Evolutionary conservation across 2,888 invertebrate genomes (phyloP), one percentile per base, ranked within the genome.

Genomic region (Cyclophora punctaria): DNA sequence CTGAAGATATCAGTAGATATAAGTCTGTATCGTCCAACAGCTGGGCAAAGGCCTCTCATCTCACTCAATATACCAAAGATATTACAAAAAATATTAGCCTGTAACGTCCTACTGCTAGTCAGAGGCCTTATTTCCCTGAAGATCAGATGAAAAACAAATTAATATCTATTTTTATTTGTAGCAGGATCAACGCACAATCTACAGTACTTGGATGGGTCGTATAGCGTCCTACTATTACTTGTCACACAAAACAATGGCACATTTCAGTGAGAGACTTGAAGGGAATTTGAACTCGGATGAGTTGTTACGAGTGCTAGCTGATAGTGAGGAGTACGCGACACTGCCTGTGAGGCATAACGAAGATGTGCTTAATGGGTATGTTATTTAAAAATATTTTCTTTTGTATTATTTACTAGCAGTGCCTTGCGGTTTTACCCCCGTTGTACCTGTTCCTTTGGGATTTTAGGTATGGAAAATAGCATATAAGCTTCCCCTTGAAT

Each of bases 311-410:
- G 90, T 96, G 3, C 89, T 99, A 71, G 92, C 95, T 37, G 94
- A 96, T 75, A 93, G 94, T 1, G 92, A 96, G 61, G 99, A 99
- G 68, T 96, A 98, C 72, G 93, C 94, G 52, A 95, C 98, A 64
- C 90, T 99, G 59, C 99, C 99, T 0, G 99, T 99, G 2, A 90
- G 99, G 48, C 99, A 99, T 76, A 99, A 99, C 74, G 99, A 99
- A 80, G 99, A 99, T 73, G 84, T 94, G 55, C 90, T 95, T 44
- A 99, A 99, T 76, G 95, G 93, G 95, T 96, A 79, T 73, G 87
- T 73, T 34, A 20, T 35, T 35, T 37, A 34, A 45, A 20, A 20
- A 20, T 20, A 20, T 20, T 1, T 20, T n/a, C n/a, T n/a, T n/a
- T 20, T 20, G 2, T 20, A 20, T 20, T 20, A 20, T 20, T 20